These are phyloP conservation scores for Sapajus apella DNA, from an alignment of 2,113 vertebrate species.

Conservation along the genomic window DNA sequence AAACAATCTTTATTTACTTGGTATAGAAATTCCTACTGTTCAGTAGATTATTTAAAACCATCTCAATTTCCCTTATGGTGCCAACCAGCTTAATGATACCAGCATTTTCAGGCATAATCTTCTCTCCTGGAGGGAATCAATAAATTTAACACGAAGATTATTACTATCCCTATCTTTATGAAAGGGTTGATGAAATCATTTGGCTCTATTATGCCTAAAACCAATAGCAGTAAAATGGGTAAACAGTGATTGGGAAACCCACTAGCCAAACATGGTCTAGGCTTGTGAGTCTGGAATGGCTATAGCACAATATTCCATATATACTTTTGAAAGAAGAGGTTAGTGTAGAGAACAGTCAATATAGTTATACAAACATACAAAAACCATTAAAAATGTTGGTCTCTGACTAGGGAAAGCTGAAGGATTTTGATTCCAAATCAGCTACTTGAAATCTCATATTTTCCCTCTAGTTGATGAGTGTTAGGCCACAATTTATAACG, in stretches of 20 bases:
- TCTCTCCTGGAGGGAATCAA: background rate
- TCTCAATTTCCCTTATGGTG: background rate
- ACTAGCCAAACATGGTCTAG: background rate
- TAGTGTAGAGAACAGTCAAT: background rate
- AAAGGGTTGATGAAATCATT: background rate
- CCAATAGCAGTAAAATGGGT: background rate
- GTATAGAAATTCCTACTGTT: background rate
- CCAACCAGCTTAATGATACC: background rate
- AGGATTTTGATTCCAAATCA: slow-evolving; percentile 16
- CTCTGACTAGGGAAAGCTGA: background rate
- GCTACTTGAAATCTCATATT: background rate
- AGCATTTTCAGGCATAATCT: background rate
- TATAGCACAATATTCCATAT: background rate
- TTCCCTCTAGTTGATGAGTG: background rate
- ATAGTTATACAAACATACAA: background rate
- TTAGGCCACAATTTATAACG: background rate
- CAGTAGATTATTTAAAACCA: background rate
- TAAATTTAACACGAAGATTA: background rate
- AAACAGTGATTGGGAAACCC: background rate
- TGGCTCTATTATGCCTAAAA: background rate
- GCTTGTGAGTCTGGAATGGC: background rate
- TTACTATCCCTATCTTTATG: background rate
- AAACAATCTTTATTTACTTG: background rate
- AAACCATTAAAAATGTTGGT: background rate
- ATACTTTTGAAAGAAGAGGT: slow-evolving; percentile 1